Evolutionary conservation across 2,797 vertebrate species (phyloP).

Genomic region (Allobates femoralis): DNA sequence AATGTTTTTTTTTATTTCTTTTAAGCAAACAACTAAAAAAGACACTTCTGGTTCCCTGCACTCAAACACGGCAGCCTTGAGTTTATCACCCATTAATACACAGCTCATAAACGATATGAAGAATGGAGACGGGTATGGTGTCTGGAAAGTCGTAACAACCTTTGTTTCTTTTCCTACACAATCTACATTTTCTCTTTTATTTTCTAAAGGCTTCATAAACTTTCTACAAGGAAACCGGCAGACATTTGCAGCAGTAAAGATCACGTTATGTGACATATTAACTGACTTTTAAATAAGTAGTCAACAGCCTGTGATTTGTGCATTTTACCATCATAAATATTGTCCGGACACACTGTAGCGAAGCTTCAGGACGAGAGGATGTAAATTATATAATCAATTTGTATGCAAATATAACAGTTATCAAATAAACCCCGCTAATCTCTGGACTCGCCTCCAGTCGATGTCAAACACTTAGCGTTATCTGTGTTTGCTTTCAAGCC

Average conservation of each 20-base stretch:
- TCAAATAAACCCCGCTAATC: slow-evolving; percentile 30
- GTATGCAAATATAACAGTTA: slow-evolving; percentile 36
- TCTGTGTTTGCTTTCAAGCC: slow-evolving; percentile 28
- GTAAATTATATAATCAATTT: slow-evolving; percentile 32
- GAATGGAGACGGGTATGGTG: background rate
- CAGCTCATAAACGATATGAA: background rate
- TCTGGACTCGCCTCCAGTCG: slow-evolving; percentile 22
- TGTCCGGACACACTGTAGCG: background rate
- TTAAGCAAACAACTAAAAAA: background rate
- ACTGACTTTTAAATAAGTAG: slow-evolving; percentile 13
- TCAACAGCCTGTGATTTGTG: background rate
- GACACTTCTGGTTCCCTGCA: background rate
- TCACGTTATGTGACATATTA: background rate
- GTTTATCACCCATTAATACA: background rate
- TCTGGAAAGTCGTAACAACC: background rate
- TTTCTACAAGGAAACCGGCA: background rate
- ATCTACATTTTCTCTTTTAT: background rate
- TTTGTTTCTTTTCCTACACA: background rate
- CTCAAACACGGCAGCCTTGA: background rate
- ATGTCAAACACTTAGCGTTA: slow-evolving; percentile 1
- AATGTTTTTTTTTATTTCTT: too few species aligned
- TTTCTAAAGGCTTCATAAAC: slow-evolving; percentile 22
- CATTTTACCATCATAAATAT: slow-evolving; percentile 20
- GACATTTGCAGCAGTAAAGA: background rate
- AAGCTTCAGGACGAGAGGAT: background rate